Base-by-base conservation (phyloP, 2,113 vertebrate species). In the Peromyscus californicus region DNA sequence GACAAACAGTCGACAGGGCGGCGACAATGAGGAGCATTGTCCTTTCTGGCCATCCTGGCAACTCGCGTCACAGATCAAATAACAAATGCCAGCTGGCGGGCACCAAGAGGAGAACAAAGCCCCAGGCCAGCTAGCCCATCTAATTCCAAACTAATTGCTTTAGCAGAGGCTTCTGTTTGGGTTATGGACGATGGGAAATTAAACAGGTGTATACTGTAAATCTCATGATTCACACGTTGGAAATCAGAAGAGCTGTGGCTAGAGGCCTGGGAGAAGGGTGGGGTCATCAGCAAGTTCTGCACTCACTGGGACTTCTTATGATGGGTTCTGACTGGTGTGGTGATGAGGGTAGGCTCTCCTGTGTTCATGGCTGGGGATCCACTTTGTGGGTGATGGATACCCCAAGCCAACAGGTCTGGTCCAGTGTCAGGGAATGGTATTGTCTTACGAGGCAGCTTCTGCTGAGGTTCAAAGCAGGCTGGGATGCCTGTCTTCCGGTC, bases 81-180 rank as follows among this genome's bases (percentile, higher is more conserved):
- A 90, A 88, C 79, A 90, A 76, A 67, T 21, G 89, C 54, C 76
- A 29, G 54, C 82, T 82, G 92, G 94, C 78, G 72, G 92, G 65
- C 85, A 19, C 82, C 16, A 94, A 0, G 8, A 51, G 1, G 31
- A 74, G 90, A 51, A 97, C 95, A 96, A 72, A 59, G 59, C 4
- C 54, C 54, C 69, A 67, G 83, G 87, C 26, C 54, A 48, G 93
- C 76, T 29, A 12, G 0, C 39, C 79, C 48, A 11, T 91, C 85
- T 84, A 36, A 89, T 95, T 91, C 95, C 91, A 89, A n/a, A 82
- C 76, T 93, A 85, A 85, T 96, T 95, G 89, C 80, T 90, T 93
- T 87, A 92, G 51, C 74, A 76, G 84, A 96, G 48, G 85, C 86
- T 97, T 96, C 94, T 96, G 76, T 91, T 90, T 89, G 79, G 61